phyloP scores from a whole-genome alignment of 2,797 vertebrate species.

The Pseudochromis fuscus region DNA sequence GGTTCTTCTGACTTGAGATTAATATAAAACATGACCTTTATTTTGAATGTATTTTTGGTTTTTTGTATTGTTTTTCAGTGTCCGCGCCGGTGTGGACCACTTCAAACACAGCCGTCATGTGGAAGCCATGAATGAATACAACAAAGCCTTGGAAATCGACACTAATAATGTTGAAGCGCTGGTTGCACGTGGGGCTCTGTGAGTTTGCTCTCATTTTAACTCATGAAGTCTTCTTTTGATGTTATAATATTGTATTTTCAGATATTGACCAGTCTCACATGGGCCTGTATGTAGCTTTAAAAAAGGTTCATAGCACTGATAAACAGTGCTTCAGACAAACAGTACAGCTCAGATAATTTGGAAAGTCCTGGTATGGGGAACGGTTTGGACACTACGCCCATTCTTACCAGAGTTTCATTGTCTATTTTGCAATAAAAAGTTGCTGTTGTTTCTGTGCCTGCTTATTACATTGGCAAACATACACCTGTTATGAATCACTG shows the following conservation, averaged over 20 bases:
- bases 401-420: not conserved
- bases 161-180: conserved; percentile 94
- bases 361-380: not conserved
- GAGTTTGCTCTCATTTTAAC: conserved; percentile 79
- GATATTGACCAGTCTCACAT: not conserved
- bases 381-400: not conserved
- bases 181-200: conserved; percentile 97
- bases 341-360: not conserved
- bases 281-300: not conserved
- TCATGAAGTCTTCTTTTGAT: not conserved
- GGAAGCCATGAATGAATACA: conserved; percentile 99
- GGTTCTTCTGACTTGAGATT: not conserved
- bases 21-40: not conserved
- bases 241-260: not conserved
- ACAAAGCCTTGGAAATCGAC: conserved; percentile 97
- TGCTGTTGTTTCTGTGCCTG: not conserved
- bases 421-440: not conserved
- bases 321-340: not conserved
- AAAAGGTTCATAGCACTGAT: not conserved
- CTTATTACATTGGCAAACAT: not conserved
- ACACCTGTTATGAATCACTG: not conserved
- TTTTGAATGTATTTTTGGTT: not conserved
- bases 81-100: conserved; percentile 95
- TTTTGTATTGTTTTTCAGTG: too few relatives aligned
- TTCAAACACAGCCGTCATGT: conserved; percentile 95